Percentiles rank a stretch among this genome's conserved stretches.
These are phyloP conservation scores for Achroia grisella DNA, from an alignment of 1,140 invertebrate genomes.

Conservation along the genomic window DNA sequence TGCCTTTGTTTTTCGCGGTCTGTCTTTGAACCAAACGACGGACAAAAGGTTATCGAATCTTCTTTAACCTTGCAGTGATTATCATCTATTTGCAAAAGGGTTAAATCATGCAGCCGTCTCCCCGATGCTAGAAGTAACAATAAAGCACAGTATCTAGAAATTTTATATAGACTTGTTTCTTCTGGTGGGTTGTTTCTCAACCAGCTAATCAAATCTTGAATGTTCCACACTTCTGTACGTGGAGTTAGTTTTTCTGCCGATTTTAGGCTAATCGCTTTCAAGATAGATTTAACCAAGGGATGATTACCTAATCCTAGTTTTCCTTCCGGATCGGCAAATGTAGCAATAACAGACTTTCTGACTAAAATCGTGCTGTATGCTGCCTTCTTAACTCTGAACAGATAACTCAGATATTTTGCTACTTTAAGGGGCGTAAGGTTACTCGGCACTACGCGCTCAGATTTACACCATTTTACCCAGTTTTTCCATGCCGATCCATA, in stretches of 20 bases:
- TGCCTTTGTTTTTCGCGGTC: too few relatives aligned
- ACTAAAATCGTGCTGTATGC: conserved; percentile 1
- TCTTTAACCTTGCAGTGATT: too few relatives aligned
- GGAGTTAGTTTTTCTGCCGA: neutral
- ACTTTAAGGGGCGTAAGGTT: neutral
- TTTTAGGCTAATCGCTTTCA: conserved; percentile 1
- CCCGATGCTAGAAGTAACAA: conserved; percentile 14
- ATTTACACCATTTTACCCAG: conserved; percentile 18
- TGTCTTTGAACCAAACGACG: too few relatives aligned
- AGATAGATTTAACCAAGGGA: neutral
- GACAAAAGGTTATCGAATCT: too few relatives aligned
- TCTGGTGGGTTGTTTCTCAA: neutral
- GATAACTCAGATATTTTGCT: neutral
- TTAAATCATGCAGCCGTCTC: conserved; percentile 9
- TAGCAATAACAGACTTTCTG: conserved; percentile 2
- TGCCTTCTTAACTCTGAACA: conserved; percentile 1
- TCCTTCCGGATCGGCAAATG: too few relatives aligned
- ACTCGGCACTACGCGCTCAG: neutral
- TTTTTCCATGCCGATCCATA: conserved; percentile 12
- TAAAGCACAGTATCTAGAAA: conserved; percentile 16
- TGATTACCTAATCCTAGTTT: too few relatives aligned
- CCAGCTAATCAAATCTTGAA: conserved; percentile 4
- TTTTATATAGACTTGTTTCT: conserved; percentile 2
- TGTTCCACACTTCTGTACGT: conserved; percentile 1
- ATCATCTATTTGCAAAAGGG: too few relatives aligned